Percentiles rank a stretch among this genome's conserved stretches.
These are phyloP conservation scores for Pseudomyrmex sp. DNA, from an alignment of 1,140 invertebrate genomes.

Conservation along the genomic window DNA sequence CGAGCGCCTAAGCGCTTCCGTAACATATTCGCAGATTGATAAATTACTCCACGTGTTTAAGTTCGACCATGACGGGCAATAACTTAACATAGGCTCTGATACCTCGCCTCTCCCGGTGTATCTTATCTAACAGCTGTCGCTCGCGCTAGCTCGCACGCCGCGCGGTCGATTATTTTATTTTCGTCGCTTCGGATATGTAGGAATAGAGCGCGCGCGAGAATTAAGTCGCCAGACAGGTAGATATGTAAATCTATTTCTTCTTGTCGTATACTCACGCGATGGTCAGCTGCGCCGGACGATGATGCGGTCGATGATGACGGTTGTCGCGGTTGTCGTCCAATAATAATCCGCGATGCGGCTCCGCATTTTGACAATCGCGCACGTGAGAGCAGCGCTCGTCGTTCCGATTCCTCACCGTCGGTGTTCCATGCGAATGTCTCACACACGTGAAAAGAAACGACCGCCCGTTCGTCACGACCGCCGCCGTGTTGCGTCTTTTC, in stretches of 20 bases:
- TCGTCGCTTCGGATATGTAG: neutral
- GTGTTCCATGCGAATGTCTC: neutral
- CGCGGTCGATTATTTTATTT: slow-evolving; percentile 49
- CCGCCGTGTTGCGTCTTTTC: neutral
- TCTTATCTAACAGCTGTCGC: slow-evolving; percentile 43
- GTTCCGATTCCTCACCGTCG: slow-evolving; percentile 20
- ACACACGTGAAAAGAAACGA: neutral
- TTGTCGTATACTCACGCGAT: slow-evolving; percentile 49
- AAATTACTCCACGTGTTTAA: slow-evolving; percentile 77
- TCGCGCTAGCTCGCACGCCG: slow-evolving; percentile 20
- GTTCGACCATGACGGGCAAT: slow-evolving; percentile 76
- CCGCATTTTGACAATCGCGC: slow-evolving; percentile 25
- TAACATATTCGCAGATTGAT: slow-evolving; percentile 77
- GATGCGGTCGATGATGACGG: slow-evolving; percentile 15
- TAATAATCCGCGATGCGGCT: neutral
- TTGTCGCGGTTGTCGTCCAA: neutral
- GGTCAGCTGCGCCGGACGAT: slow-evolving; percentile 46
- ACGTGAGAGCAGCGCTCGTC: neutral
- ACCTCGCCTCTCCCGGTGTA: slow-evolving; percentile 66
- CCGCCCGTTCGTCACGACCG: neutral
- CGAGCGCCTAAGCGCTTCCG: slow-evolving; percentile 69
- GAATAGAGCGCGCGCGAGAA: neutral
- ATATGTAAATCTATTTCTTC: neutral
- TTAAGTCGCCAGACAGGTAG: neutral
- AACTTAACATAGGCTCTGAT: slow-evolving; percentile 75